Conservation (phyloP, 2,888 invertebrate species). For the Drosophila basisetae region DNA sequence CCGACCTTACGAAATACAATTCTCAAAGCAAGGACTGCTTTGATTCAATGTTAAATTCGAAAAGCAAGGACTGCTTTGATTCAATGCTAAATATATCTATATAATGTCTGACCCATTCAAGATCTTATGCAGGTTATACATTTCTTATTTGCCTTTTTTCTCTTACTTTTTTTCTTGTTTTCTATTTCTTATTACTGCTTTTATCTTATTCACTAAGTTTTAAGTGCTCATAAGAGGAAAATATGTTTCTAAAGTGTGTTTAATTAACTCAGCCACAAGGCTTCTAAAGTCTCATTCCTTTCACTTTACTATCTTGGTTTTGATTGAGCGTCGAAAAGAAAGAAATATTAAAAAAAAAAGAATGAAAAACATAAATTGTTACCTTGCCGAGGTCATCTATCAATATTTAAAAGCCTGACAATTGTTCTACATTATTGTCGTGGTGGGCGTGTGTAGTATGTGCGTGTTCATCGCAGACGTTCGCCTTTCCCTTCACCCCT, state of each 20-base stretch:
- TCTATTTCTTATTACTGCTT: neutral
- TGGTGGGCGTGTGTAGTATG: constrained; percentile 1
- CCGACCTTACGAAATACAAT: neutral
- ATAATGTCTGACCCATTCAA: neutral
- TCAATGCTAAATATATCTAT: neutral
- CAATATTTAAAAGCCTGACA: constrained; percentile 65
- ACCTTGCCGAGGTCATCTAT: constrained; percentile 54
- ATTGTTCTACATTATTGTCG: constrained; percentile 48
- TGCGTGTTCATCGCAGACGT: constrained; percentile 19
- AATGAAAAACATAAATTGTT: constrained; percentile 37
- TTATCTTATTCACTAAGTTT: neutral
- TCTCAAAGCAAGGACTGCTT: neutral
- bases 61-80: neutral
- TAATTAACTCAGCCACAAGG: neutral
- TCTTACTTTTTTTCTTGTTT: neutral
- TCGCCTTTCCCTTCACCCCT: neutral
- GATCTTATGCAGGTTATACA: neutral
- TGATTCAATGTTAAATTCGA: neutral
- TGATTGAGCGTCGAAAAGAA: neutral
- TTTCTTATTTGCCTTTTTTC: neutral
- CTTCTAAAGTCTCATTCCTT: neutral
- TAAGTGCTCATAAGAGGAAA: neutral
- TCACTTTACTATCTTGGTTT: neutral
- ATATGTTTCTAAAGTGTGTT: neutral
- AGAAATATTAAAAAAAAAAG: neutral